Percentiles rank a stretch among this genome's conserved stretches.
These are phyloP conservation scores for Fabriciana adippe DNA, from an alignment of 2,888 invertebrate genomes.

Conservation along the genomic window DNA sequence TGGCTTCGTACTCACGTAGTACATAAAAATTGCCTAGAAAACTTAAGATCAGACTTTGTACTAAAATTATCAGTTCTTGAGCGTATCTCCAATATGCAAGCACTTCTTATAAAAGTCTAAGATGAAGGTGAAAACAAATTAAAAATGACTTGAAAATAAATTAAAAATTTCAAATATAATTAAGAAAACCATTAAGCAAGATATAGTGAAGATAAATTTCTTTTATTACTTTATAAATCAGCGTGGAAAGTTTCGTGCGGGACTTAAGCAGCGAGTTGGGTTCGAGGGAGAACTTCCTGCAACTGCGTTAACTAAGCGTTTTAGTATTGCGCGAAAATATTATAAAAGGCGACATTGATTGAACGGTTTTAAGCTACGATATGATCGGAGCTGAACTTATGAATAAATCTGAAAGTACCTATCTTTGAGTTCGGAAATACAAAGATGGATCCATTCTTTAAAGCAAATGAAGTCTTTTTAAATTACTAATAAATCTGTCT, in stretches of 20 bases:
- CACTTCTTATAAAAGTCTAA: too few species aligned
- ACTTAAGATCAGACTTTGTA: too few species aligned
- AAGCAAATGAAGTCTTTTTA: too few species aligned
- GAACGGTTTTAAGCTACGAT: slow-evolving; percentile 11
- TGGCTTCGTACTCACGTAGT: too few species aligned
- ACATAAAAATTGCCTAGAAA: too few species aligned
- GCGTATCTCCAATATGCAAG: too few species aligned
- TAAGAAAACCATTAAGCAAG: not conserved
- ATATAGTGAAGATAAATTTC: slow-evolving; percentile 5
- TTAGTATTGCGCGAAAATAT: slow-evolving; percentile 13
- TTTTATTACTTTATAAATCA: slow-evolving; percentile 9
- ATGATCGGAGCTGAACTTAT: slow-evolving; percentile 11
- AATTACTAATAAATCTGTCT: too few species aligned
- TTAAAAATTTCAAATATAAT: not conserved
- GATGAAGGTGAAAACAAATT: not conserved
- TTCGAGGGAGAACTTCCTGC: slow-evolving; percentile 7
- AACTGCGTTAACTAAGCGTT: slow-evolving; percentile 21
- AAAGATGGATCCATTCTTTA: too few species aligned
- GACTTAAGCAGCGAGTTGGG: slow-evolving; percentile 15
- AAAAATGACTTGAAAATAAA: not conserved
- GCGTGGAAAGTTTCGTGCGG: slow-evolving; percentile 1
- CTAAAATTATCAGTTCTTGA: too few species aligned
- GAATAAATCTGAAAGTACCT: not conserved
- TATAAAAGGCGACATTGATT: slow-evolving; percentile 24
- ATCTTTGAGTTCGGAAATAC: not conserved